Percentiles rank a stretch among this genome's conserved stretches.
phyloP scores from a whole-genome alignment of 1,140 invertebrate species.

The Platyura marginata region DNA sequence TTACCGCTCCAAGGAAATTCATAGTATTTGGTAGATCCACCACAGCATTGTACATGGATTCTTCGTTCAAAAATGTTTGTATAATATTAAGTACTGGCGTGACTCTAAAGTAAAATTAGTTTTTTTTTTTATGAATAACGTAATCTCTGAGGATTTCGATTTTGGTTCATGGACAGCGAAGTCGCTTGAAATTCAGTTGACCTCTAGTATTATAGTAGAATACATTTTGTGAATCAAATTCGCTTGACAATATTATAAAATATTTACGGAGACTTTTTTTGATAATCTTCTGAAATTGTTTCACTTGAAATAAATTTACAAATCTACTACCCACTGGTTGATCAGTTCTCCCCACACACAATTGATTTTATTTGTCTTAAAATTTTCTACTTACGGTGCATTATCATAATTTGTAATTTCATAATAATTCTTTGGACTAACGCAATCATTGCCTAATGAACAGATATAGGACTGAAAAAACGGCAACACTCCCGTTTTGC shows the following conservation, averaged over 20 bases:
- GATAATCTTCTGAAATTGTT: too few relatives aligned
- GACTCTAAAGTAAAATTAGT: conserved; percentile 13
- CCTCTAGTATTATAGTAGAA: too few relatives aligned
- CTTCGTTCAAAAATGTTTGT: conserved; percentile 27
- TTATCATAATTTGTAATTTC: conserved; percentile 37
- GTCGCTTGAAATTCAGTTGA: background rate
- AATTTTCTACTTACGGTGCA: conserved; percentile 30
- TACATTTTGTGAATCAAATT: too few relatives aligned
- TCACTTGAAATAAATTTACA: too few relatives aligned
- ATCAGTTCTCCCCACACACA: background rate
- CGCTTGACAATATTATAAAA: too few relatives aligned
- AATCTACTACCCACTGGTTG: too few relatives aligned
- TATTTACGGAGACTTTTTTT: too few relatives aligned
- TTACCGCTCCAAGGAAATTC: conserved; percentile 34
- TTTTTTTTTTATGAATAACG: background rate
- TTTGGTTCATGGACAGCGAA: background rate
- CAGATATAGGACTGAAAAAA: conserved; percentile 47
- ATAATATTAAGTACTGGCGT: conserved; percentile 26
- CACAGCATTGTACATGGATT: conserved; percentile 27
- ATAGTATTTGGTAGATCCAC: conserved; percentile 33
- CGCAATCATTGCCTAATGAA: conserved; percentile 40
- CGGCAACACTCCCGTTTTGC: conserved; percentile 33
- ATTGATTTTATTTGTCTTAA: conserved; percentile 3
- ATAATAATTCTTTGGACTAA: conserved; percentile 31
- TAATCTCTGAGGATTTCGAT: background rate